Conservation (phyloP, 2,113 vertebrate genomes). For the Odontesthes bonariensis region DNA sequence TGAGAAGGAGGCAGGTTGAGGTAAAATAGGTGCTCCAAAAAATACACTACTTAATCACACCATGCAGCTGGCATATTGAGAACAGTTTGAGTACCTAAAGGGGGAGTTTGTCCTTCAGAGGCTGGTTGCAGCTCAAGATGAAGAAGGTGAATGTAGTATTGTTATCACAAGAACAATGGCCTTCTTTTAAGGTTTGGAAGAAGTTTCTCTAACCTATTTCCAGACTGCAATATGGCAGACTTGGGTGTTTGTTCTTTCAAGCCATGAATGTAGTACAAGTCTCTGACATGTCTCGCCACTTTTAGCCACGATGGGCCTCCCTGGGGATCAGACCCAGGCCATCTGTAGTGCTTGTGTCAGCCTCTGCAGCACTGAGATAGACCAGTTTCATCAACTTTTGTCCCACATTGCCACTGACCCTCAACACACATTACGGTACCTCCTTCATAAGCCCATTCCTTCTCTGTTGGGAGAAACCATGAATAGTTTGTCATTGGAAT, state of each 20-base stretch:
- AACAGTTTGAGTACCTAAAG: slow-evolving; percentile 44
- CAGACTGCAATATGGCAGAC: not conserved
- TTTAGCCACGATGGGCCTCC: slow-evolving; percentile 47
- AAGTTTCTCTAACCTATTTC: slow-evolving; percentile 12
- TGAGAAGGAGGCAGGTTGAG: slow-evolving; percentile 21
- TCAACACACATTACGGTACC: slow-evolving; percentile 32
- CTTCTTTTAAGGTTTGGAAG: not conserved
- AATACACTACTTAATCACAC: slow-evolving; percentile 56
- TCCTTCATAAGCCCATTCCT: slow-evolving; percentile 50
- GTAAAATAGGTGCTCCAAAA: slow-evolving; percentile 63
- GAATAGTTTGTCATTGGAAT: slow-evolving; percentile 99
- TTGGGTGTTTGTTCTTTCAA: slow-evolving; percentile 21
- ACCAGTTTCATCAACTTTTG: slow-evolving; percentile 68
- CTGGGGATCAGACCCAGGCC: slow-evolving; percentile 61
- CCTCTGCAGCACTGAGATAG: slow-evolving; percentile 52
- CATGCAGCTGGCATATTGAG: slow-evolving; percentile 58
- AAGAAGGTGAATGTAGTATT: slow-evolving; percentile 28
- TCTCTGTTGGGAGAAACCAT: slow-evolving; percentile 77
- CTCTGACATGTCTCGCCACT: slow-evolving; percentile 40
- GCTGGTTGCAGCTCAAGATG: slow-evolving; percentile 2
- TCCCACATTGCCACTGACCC: slow-evolving; percentile 70
- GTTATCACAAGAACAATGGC: slow-evolving; percentile 43
- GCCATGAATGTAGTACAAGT: slow-evolving; percentile 36
- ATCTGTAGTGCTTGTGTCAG: slow-evolving; percentile 51
- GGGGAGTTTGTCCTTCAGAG: slow-evolving; percentile 42